Percentiles rank a stretch among this genome's conserved stretches.
phyloP scores from a whole-genome alignment of 2,888 invertebrate genomes.

The Polyploca ridens region DNA sequence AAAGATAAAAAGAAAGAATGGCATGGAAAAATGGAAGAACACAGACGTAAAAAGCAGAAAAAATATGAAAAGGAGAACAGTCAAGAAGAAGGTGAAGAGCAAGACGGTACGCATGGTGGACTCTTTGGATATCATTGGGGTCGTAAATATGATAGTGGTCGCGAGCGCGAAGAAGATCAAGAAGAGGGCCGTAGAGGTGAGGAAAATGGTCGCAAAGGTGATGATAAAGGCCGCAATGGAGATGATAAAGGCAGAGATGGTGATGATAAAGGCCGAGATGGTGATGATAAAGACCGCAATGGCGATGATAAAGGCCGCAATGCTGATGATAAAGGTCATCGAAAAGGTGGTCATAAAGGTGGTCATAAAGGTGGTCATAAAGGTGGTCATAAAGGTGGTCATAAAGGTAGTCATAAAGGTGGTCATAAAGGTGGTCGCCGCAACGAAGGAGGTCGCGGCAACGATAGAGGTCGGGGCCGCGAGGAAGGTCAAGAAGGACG shows the following conservation, averaged over 20 bases:
- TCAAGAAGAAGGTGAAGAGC: neutral
- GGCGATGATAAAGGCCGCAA: no score
- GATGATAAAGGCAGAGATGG: neutral
- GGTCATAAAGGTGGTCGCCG: neutral
- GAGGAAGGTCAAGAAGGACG: conserved; percentile 11
- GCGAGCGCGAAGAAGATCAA: conserved; percentile 8
- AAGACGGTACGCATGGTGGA: neutral
- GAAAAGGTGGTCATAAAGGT: neutral
- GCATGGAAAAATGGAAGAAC: neutral
- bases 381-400: no score
- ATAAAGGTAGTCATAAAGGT: neutral
- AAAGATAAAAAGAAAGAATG: neutral
- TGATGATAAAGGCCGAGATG: neutral
- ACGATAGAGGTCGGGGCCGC: neutral
- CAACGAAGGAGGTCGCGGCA: neutral
- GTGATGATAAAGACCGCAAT: neutral
- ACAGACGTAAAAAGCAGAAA: neutral
- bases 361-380: neutral
- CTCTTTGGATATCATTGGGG: neutral
- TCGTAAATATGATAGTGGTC: neutral
- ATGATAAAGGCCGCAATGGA: neutral
- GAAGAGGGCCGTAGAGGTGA: neutral
- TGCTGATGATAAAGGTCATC: no score
- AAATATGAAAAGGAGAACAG: neutral
- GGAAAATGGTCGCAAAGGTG: neutral